Evolutionary conservation across 2,797 vertebrate species (phyloP).

Genomic region (Staurois parvus): DNA sequence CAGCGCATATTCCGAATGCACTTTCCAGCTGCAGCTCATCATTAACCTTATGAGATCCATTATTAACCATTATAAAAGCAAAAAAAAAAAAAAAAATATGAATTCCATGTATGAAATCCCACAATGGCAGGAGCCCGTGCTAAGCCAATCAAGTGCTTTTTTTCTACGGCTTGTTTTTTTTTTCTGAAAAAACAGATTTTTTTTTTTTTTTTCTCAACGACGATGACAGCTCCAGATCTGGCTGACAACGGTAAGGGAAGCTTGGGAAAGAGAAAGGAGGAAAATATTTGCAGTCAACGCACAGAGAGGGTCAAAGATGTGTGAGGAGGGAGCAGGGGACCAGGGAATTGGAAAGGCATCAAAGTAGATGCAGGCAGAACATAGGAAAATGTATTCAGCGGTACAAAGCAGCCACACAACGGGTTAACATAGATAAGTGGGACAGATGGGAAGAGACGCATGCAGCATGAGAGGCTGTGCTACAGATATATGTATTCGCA

Average conservation of each 20-base stretch:
- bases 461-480: background rate
- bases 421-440: slow-evolving; percentile 21
- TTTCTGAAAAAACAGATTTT: slow-evolving; percentile 1
- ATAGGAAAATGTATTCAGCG: background rate
- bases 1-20: slow-evolving; percentile 1
- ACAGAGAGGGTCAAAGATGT: slow-evolving; percentile 28
- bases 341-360: slow-evolving; percentile 43
- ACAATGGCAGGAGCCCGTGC: slow-evolving; percentile 15
- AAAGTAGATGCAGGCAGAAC: slow-evolving; percentile 35
- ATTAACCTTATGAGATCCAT: slow-evolving; percentile 13
- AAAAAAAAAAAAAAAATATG: background rate
- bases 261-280: slow-evolving; percentile 12
- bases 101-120: slow-evolving; percentile 21
- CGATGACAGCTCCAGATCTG: slow-evolving; percentile 18
- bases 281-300: slow-evolving; percentile 16
- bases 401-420: background rate
- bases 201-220: background rate
- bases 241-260: slow-evolving; percentile 30
- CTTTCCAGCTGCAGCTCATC: slow-evolving; percentile 37
- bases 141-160: background rate
- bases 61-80: slow-evolving; percentile 26
- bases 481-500: background rate
- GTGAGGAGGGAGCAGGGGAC: slow-evolving; percentile 27
- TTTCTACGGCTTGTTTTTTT: background rate
- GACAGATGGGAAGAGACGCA: slow-evolving; percentile 24